Percentiles rank a stretch among this genome's conserved stretches.
Conservation (phyloP, 2,888 invertebrate genomes). For the Lumbricus terrestris region DNA sequence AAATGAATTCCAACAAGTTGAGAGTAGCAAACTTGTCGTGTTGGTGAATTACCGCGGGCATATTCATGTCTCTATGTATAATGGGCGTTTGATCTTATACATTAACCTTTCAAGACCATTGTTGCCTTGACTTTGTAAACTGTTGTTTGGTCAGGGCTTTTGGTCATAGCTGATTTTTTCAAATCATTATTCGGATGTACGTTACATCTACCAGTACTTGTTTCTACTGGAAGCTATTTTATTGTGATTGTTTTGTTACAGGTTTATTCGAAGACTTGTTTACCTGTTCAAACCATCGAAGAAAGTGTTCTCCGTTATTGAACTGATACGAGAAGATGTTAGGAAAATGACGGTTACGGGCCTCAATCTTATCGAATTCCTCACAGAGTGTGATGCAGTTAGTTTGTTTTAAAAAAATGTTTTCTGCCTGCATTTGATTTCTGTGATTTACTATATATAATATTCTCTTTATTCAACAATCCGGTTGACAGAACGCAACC, state of each 20-base stretch:
- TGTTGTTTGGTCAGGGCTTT: background rate
- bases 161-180: no score
- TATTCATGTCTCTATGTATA: no score
- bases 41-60: no score
- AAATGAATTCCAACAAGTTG: background rate
- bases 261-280: slow-evolving; percentile 75
- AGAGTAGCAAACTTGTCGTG: background rate
- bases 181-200: background rate
- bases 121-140: background rate
- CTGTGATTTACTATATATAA: no score
- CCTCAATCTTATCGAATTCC: slow-evolving; percentile 72
- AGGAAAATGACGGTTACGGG: slow-evolving; percentile 60
- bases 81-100: background rate
- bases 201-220: background rate
- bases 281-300: slow-evolving; percentile 84
- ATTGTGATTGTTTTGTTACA: slow-evolving; percentile 36
- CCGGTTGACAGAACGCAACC: no score
- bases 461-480: no score
- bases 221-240: background rate
- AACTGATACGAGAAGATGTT: slow-evolving; percentile 65
- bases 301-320: slow-evolving; percentile 82
- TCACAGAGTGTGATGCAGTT: slow-evolving; percentile 70
- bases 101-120: background rate
- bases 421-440: background rate
- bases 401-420: slow-evolving; percentile 43